Evolutionary conservation across 2,113 vertebrate species (phyloP), one percentile per base, ranked within the genome.

Genomic region (Microcebus tavaratra): DNA sequence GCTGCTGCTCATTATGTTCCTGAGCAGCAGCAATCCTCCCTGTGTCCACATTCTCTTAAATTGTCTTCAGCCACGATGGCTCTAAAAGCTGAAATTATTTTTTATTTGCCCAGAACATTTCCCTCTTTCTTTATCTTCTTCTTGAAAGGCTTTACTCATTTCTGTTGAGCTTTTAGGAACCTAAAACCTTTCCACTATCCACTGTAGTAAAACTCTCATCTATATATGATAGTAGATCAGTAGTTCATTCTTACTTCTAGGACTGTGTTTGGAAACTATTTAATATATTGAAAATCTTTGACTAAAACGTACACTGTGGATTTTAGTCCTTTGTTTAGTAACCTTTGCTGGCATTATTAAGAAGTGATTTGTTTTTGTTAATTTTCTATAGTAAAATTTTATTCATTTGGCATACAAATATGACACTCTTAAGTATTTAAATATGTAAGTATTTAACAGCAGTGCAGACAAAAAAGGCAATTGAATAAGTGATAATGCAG

Each of bases 371-470:
- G 8, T 36, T 93, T 57, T 87, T 45, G n/a, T 73, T 90, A 82
- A 81, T 63, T 94, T 63, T 90, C 8, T 65, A 18, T 63, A 70
- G 53, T 96, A 82, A 90, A 70, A 67, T 75, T 92, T 73, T 34
- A 75, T 95, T 88, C 86, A 86, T 96, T 85, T 92, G 70, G 21
- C 59, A 76, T 18, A 8, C 29, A 21, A 8, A 53, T 83, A n/a
- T 57, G 72, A 2, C 70, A 42, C 34, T 80, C 12, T 23, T 63
- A 61, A 61, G 59, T 18, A 61, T 61, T 61, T 61, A 61, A 61
- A 61, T 25, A 23, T 61, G 29, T 29, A 27, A 63, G 21, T 93
- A 21, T 90, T 92, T 76, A 96, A 73, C 10, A 83, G 55, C 73
- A 89, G 2, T 59, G 42, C 48, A 59, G 27, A 76, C n/a, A 70